Evolutionary conservation across 2,797 vertebrate genomes (phyloP), one percentile per base, ranked within the genome.

Genomic region (Centropyge bicolor): DNA sequence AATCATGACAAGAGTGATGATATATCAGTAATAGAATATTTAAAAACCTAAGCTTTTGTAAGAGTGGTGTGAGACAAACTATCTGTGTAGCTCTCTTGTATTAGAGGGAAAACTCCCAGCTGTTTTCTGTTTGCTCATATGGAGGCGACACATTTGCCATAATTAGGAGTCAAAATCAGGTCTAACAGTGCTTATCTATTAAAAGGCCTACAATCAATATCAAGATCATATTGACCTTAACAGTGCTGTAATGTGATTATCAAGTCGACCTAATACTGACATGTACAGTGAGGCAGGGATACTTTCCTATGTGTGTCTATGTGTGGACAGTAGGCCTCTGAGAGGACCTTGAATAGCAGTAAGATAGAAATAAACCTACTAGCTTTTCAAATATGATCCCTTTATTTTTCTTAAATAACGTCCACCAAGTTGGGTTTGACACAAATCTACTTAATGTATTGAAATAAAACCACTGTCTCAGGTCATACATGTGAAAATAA

Each of bases 321-420:
- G 35, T 51, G 12, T 17, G 38, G 35, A 48, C 8, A 75, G 31
- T 11, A 67, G 45, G 60, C 6, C 24, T 65, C 13, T 16, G 0
- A 16, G 3, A 41, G 60, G 27, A 31, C 13, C 13, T 56, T 27
- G 1, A 43, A n/a, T 0, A 41, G 27, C 40, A n/a, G 13, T 5
- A 11, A 54, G 5, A 2, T 46, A 13, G 3, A 78, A 65, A 40
- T 40, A 20, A 75, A 24, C 19, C 20, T 2, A 40, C 6, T 13
- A 35, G 0, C 1, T n/a, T n/a, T 0, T 11, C 9, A 6, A 62
- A 20, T 1, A 8, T 1, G 22, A 54, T 19, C 4, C 0, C 17
- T 24, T 3, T 52, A 2, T 46, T 14, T 45, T 56, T 20, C n/a
- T 14, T 13, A 57, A 11, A 60, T 45, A 14, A 8, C 6, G 1